These are phyloP conservation scores for Aphidius ervi DNA, from an alignment of 1,140 invertebrate species.

Conservation along the genomic window DNA sequence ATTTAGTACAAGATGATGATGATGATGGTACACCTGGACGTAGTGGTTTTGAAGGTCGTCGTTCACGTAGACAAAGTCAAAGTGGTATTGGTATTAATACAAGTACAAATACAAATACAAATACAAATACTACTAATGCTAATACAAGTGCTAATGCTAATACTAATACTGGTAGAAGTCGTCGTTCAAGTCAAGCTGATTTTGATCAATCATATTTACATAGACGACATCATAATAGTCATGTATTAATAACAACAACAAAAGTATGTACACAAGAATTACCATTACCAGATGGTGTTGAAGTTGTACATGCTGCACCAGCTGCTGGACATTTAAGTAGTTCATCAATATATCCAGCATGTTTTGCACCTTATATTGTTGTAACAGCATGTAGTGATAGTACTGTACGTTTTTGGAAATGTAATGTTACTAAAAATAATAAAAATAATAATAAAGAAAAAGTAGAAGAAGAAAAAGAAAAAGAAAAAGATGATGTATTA, in stretches of 20 bases:
- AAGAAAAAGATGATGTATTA: slow-evolving; percentile 46
- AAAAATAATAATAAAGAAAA: too few relatives aligned
- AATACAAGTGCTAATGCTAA: too few relatives aligned
- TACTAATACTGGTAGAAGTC: slow-evolving; percentile 29
- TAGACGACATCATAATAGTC: slow-evolving; percentile 46
- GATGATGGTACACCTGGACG: slow-evolving; percentile 51
- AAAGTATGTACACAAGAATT: slow-evolving; percentile 82
- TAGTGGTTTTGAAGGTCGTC: slow-evolving; percentile 35
- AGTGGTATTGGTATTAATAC: slow-evolving; percentile 22
- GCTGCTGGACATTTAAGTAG: slow-evolving; percentile 95
- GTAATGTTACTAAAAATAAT: slow-evolving; percentile 59
- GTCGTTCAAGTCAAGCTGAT: slow-evolving; percentile 46
- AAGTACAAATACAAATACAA: too few relatives aligned
- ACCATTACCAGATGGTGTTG: slow-evolving; percentile 82
- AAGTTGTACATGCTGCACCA: slow-evolving; percentile 86
- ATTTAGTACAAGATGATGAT: slow-evolving; percentile 80
- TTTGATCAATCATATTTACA: slow-evolving; percentile 37
- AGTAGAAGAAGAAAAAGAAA: not conserved
- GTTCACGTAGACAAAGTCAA: slow-evolving; percentile 47
- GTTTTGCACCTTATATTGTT: slow-evolving; percentile 93
- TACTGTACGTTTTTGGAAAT: slow-evolving; percentile 68
- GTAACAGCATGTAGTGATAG: slow-evolving; percentile 91
- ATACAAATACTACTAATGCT: too few relatives aligned
- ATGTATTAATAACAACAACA: slow-evolving; percentile 62
- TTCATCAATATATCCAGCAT: slow-evolving; percentile 97